Evolutionary conservation across 2,797 vertebrate genomes (phyloP), one percentile per base, ranked within the genome.

Genomic region (Lycodopsis pacificus): DNA sequence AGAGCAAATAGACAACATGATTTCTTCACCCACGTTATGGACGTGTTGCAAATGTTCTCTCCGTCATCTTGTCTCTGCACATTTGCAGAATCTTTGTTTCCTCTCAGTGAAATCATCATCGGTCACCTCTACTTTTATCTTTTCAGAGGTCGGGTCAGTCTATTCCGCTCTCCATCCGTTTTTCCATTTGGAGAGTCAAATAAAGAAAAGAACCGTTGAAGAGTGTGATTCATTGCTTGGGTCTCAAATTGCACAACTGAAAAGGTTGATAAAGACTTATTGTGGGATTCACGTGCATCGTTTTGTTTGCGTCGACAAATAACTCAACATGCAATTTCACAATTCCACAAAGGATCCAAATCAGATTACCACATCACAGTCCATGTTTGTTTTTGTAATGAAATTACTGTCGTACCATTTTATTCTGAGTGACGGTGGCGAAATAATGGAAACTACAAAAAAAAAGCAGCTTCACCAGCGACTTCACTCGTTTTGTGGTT

Each of bases 401-500:
- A 75, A 51, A 67, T 40, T 5, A 27, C 15, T 27, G 34, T 30
- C 0, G 54, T 17, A 6, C n/a, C 54, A 59, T 20, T 59, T 68
- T 4, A 75, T 54, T 68, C 36, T 17, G 2, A 48, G 64, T 59
- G 32, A 76, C 4, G 51, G 32, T 36, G 25, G 6, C 0, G 27
- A 73, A 56, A 22, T 68, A 72, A 68, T 15, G 20, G 22, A 65
- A 22, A 22, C 20, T n/a, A n/a, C 48, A 49, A 9, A 12, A 4
- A 70, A 9, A 70, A 58, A 22, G 36, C n/a, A 38, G 63, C 42
- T 42, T 70, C 65, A 59, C 8, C 36, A 44, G 36, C 34, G 5
- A 32, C 7, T 48, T 7, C 32, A 14, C 27, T 57, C 3, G 36
- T 62, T 71, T 46, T 32, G 17, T 46, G 19, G 15, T 48, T 42